Percentiles rank a stretch among this genome's conserved stretches.
Conservation (phyloP, 1,140 invertebrate genomes). For the Araneus ventricosus region DNA sequence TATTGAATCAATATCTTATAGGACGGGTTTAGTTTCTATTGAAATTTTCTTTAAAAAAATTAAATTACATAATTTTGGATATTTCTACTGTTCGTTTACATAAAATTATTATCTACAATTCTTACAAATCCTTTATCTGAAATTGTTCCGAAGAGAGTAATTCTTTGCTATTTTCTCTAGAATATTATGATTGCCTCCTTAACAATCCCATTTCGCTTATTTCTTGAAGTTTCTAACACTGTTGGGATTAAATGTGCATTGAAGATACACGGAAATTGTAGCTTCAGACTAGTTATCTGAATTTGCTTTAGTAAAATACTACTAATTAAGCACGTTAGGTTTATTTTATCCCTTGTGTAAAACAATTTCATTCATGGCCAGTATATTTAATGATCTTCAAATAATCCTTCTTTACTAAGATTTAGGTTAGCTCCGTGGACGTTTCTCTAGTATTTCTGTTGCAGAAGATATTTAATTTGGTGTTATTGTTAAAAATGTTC, state of each 20-base stretch:
- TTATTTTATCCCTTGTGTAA: not conserved
- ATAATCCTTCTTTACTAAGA: not conserved
- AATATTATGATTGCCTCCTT: not conserved
- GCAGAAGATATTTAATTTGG: too few species aligned
- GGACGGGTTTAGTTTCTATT: too few species aligned
- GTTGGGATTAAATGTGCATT: not conserved
- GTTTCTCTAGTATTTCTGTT: too few species aligned
- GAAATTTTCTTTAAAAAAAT: too few species aligned
- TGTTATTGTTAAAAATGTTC: too few species aligned
- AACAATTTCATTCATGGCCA: not conserved
- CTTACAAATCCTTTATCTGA: too few species aligned
- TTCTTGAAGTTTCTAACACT: not conserved
- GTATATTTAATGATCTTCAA: slow-evolving; percentile 4
- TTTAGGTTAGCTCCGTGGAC: not conserved
- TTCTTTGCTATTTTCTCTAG: not conserved
- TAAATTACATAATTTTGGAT: not conserved
- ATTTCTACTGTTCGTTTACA: not conserved
- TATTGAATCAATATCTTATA: too few species aligned
- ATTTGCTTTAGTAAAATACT: not conserved
- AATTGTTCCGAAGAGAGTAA: not conserved
- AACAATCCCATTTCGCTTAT: not conserved
- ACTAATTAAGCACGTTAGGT: slow-evolving; percentile 1
- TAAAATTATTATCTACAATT: not conserved
- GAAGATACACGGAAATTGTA: not conserved
- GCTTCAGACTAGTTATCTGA: not conserved